Percentiles rank a stretch among this genome's conserved stretches.
phyloP scores from a whole-genome alignment of 2,888 invertebrate genomes.

The Carabus problematicus region DNA sequence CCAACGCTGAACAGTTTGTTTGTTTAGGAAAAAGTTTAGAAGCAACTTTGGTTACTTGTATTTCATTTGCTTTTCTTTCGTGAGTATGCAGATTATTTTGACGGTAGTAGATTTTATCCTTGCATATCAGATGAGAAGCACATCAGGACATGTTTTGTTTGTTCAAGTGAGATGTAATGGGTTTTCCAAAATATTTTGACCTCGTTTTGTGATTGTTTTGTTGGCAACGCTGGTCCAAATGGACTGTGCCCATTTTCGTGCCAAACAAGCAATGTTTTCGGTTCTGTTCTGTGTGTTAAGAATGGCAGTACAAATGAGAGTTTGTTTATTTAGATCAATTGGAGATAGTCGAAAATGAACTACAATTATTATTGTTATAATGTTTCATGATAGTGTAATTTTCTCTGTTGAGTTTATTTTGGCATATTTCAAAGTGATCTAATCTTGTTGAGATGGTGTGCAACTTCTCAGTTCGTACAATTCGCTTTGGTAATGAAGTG shows the following conservation, averaged over 20 bases:
- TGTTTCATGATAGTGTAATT: not conserved
- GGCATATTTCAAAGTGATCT: no score
- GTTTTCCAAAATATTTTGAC: constrained; percentile 32
- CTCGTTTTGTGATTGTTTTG: constrained; percentile 39
- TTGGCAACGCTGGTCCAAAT: constrained; percentile 28
- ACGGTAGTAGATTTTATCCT: constrained; percentile 17
- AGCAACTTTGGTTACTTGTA: not conserved
- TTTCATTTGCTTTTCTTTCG: no score
- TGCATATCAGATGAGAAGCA: constrained; percentile 31
- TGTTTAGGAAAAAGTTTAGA: constrained; percentile 22
- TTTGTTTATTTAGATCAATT: no score
- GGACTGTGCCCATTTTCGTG: constrained; percentile 37
- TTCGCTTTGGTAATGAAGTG: no score
- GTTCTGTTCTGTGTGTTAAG: constrained; percentile 12
- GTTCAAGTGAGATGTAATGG: constrained; percentile 24
- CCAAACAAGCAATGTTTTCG: constrained; percentile 29
- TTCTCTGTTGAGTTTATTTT: no score
- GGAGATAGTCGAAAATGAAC: no score
- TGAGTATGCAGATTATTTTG: not conserved
- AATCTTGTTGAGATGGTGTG: no score
- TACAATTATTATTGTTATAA: not conserved
- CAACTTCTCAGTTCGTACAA: not conserved
- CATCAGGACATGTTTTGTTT: constrained; percentile 19
- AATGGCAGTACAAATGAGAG: no score
- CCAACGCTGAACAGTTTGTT: constrained; percentile 3